These are phyloP conservation scores for Lagenorhynchus albirostris DNA, from an alignment of 2,113 vertebrate species.

Conservation along the genomic window DNA sequence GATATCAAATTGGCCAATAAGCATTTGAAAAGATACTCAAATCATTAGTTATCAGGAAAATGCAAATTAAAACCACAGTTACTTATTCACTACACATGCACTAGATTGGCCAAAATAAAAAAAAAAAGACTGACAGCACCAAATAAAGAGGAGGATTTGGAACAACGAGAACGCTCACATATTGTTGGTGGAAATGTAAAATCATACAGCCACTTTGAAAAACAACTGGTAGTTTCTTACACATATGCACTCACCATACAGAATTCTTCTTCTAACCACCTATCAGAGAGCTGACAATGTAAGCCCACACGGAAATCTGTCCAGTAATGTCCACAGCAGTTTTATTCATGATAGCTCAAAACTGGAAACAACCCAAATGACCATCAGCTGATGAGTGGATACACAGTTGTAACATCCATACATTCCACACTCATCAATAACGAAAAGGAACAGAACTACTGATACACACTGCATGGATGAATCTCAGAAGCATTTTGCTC, in stretches of 20 bases:
- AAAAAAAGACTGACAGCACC: neutral
- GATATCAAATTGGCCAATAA: neutral
- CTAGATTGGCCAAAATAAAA: neutral
- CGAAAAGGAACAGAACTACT: neutral
- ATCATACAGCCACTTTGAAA: neutral
- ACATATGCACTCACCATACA: neutral
- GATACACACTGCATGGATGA: too few relatives aligned
- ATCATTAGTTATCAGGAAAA: neutral
- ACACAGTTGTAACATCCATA: neutral
- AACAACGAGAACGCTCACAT: neutral
- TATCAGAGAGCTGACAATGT: neutral
- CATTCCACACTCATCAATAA: neutral
- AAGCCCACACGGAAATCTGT: neutral
- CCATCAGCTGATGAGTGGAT: neutral
- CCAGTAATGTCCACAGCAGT: neutral
- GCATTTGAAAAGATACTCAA: neutral
- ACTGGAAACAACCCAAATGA: neutral
- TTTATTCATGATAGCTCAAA: neutral
- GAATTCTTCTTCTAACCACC: neutral
- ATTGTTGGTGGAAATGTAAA: neutral
- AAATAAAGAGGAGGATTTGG: neutral
- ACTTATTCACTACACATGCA: neutral
- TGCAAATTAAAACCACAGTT: neutral
- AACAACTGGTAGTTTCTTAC: neutral
- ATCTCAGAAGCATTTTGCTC: neutral